Evolutionary conservation across 2,888 invertebrate genomes (phyloP).

Genomic region (Venusia cambrica): DNA sequence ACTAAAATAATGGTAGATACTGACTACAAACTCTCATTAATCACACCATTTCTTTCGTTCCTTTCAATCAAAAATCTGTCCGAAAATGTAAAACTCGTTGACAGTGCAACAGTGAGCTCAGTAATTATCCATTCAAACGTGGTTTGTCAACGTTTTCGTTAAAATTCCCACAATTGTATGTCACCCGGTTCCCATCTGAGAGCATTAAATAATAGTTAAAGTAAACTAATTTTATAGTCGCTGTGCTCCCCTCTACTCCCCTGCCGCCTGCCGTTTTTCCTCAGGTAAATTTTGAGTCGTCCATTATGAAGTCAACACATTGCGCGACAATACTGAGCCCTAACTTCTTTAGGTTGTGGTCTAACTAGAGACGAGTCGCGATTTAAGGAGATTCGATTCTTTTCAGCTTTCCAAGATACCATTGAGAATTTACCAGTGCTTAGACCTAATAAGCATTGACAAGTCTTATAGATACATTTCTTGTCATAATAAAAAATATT

Average conservation of each 20-base stretch:
- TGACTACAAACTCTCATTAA: too few relatives aligned
- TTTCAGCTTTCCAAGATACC: too few relatives aligned
- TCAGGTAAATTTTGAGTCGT: conserved; percentile 43
- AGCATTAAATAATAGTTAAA: conserved; percentile 73
- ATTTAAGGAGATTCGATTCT: not conserved
- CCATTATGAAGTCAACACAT: conserved; percentile 61
- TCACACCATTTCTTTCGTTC: too few relatives aligned
- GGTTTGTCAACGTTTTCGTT: conserved; percentile 50
- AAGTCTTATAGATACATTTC: too few relatives aligned
- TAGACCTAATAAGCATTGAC: too few relatives aligned
- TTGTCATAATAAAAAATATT: too few relatives aligned
- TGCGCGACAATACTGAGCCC: conserved; percentile 47
- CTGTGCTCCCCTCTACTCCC: conserved; percentile 31
- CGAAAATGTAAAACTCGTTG: conserved; percentile 24
- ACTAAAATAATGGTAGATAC: too few relatives aligned
- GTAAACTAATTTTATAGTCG: conserved; percentile 60
- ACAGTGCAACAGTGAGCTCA: conserved; percentile 39
- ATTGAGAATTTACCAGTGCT: too few relatives aligned
- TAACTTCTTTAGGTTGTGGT: conserved; percentile 39
- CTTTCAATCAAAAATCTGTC: too few relatives aligned
- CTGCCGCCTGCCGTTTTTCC: conserved; percentile 29
- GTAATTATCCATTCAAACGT: conserved; percentile 60
- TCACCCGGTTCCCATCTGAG: conserved; percentile 61
- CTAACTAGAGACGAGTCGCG: conserved; percentile 21
- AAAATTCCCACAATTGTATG: conserved; percentile 61